Evolutionary conservation across 2,888 invertebrate genomes (phyloP).

Genomic region (Microctonus brassicae): DNA sequence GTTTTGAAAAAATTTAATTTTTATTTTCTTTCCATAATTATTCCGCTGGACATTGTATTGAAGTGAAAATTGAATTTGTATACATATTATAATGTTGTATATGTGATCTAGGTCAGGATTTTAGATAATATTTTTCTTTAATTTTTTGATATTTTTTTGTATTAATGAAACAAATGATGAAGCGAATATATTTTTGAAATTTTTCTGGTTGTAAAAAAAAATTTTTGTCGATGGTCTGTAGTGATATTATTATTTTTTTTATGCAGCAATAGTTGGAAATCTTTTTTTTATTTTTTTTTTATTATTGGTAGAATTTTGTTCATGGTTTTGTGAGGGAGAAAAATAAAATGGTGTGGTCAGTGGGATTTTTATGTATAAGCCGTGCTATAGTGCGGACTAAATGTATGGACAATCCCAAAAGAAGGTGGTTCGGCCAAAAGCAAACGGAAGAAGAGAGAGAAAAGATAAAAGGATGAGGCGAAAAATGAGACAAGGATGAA

Average conservation of each 20-base stretch:
- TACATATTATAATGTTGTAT: too few species aligned
- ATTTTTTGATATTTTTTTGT: too few species aligned
- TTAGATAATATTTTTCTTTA: neutral
- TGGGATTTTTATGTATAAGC: conserved; percentile 17
- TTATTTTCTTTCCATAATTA: neutral
- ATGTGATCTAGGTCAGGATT: conserved; percentile 4
- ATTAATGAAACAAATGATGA: too few species aligned
- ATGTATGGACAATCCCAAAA: conserved; percentile 16
- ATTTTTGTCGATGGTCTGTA: conserved; percentile 14
- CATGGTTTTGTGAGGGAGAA: conserved; percentile 20
- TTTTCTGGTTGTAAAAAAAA: conserved; percentile 2
- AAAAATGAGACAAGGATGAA: conserved; percentile 13
- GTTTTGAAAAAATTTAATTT: neutral
- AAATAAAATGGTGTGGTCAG: too few species aligned
- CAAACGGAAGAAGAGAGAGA: neutral
- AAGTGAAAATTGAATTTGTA: neutral
- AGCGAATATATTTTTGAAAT: too few species aligned
- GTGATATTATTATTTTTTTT: conserved; percentile 13
- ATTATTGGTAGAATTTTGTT: conserved; percentile 17
- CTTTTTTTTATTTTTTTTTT: too few species aligned
- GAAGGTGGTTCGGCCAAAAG: conserved; percentile 7
- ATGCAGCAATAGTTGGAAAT: conserved; percentile 19
- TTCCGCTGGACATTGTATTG: neutral
- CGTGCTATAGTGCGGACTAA: neutral
- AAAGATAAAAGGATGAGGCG: conserved; percentile 14